Evolutionary conservation across 2,888 invertebrate species (phyloP).

Genomic region (Tipula unca): DNA sequence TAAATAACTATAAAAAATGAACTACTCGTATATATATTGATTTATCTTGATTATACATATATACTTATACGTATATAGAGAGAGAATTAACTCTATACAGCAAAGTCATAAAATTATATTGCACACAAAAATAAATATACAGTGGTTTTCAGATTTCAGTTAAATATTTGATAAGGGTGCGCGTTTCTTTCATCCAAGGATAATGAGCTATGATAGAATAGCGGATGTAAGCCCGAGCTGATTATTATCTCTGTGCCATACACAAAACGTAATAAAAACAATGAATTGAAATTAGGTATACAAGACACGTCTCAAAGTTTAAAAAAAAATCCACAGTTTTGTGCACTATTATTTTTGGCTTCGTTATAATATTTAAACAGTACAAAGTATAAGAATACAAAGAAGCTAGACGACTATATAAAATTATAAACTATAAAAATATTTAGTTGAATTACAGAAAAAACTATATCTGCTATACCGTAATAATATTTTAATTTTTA

Average conservation of each 20-base stretch:
- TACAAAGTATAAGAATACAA: too few relatives aligned
- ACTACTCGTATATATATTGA: neutral
- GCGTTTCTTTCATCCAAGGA: neutral
- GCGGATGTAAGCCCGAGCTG: neutral
- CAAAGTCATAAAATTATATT: neutral
- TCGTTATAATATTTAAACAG: too few relatives aligned
- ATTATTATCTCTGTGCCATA: neutral
- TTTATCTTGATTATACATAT: neutral
- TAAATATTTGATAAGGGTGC: neutral
- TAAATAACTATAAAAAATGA: neutral
- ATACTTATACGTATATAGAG: too few relatives aligned
- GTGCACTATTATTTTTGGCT: neutral
- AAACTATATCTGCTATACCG: neutral
- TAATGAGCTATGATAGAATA: neutral
- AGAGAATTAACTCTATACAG: neutral
- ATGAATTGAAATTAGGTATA: neutral
- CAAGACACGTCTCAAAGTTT: neutral
- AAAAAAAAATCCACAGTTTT: neutral
- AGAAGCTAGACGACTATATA: neutral
- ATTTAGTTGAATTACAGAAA: neutral
- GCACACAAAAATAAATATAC: neutral
- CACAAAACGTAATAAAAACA: neutral
- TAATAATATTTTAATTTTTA: neutral
- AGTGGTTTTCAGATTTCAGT: neutral
- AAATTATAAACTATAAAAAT: too few relatives aligned